Conservation (phyloP, 1,140 invertebrate species). For the Hormaphis cornu region DNA sequence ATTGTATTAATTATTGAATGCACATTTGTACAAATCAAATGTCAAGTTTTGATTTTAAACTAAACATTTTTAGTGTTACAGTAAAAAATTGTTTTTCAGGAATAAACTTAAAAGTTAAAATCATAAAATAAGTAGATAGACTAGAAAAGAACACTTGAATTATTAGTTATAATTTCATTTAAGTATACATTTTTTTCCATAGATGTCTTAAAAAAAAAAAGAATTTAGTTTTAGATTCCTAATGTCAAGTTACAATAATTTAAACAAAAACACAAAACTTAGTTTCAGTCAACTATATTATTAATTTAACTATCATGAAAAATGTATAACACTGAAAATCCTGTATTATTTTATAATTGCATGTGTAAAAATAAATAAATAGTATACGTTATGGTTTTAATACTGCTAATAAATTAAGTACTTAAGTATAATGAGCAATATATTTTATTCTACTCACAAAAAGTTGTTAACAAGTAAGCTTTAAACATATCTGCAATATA, state of each 20-base stretch:
- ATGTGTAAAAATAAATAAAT: not conserved
- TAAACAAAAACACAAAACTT: not conserved
- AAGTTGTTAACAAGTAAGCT: not conserved
- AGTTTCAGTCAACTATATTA: not conserved
- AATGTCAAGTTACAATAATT: not conserved
- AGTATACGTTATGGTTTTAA: conserved; percentile 23
- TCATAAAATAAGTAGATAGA: conserved; percentile 10
- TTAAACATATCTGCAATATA: not conserved
- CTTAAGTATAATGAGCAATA: conserved; percentile 26
- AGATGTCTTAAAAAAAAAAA: not conserved
- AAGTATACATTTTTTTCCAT: not conserved
- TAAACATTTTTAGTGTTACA: no score
- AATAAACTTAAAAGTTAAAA: no score
- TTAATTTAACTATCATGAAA: not conserved
- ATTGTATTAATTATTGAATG: not conserved
- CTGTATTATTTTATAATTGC: no score
- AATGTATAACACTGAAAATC: not conserved
- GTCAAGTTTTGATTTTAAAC: no score
- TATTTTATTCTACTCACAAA: conserved; percentile 18
- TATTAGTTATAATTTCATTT: not conserved
- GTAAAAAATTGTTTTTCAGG: no score
- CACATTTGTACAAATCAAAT: not conserved
- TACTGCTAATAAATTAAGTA: conserved; percentile 25
- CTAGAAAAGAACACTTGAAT: conserved; percentile 1
- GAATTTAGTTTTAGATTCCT: not conserved